Conservation (phyloP, 1,140 invertebrate species). For the Plectrocnemia conspersa region DNA sequence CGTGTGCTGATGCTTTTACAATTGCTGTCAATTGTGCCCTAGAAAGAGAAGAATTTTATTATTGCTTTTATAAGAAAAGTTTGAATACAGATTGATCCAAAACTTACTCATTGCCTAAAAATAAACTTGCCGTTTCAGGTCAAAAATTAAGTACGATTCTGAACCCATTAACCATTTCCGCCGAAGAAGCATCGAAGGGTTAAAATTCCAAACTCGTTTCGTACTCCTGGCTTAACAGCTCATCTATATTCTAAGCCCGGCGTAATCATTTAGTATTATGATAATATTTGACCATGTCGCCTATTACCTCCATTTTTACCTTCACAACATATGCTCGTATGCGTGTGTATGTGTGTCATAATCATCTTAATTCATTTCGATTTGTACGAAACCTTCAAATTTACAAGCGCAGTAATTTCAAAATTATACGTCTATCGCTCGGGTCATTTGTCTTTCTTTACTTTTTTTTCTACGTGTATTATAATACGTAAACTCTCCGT, state of each 20-base stretch:
- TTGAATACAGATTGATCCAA: neutral
- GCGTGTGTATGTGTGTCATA: constrained; percentile 11
- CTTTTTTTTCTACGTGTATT: constrained; percentile 5
- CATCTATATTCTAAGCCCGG: constrained; percentile 23
- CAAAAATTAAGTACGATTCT: neutral
- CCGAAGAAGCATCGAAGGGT: neutral
- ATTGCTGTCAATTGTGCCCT: neutral
- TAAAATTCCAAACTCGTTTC: constrained; percentile 1
- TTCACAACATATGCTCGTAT: constrained; percentile 2
- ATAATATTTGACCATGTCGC: constrained; percentile 30
- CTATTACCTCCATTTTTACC: no score
- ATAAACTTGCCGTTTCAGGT: neutral
- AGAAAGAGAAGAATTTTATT: no score
- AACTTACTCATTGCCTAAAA: neutral
- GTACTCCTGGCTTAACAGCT: no score
- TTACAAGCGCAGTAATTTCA: constrained; percentile 24
- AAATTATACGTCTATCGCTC: constrained; percentile 24
- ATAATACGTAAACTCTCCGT: neutral
- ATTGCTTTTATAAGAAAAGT: no score
- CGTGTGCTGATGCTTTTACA: constrained; percentile 3
- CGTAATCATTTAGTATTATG: constrained; percentile 26
- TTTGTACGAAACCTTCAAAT: constrained; percentile 25
- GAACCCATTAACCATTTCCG: neutral
- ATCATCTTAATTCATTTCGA: constrained; percentile 20
- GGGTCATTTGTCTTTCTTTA: constrained; percentile 2